A percentile compares a stretch with the other conserved stretches of the same genome.
Evolutionary conservation across 2,888 invertebrate species (phyloP).

Genomic region (Diaphora mendica): DNA sequence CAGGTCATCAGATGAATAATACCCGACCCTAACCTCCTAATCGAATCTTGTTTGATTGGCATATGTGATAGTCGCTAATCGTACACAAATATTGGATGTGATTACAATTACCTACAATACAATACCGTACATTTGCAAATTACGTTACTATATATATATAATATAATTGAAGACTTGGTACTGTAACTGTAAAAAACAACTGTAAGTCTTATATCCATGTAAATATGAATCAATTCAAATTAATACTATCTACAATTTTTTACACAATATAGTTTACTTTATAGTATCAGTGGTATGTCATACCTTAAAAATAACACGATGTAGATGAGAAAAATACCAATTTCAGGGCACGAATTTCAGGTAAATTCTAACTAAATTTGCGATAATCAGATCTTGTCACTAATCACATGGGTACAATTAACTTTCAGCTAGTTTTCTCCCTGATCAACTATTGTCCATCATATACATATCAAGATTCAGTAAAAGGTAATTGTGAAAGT

Average conservation of each 20-base stretch:
- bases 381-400: too few relatives aligned
- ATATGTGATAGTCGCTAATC: conserved; percentile 43
- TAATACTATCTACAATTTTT: neutral
- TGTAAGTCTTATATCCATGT: neutral
- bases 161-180: neutral
- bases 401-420: neutral
- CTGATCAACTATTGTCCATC: neutral
- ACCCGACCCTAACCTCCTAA: conserved; percentile 40
- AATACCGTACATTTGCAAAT: neutral
- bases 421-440: neutral
- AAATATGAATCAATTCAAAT: neutral
- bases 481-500: neutral
- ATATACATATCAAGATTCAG: neutral
- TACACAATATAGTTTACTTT: too few relatives aligned
- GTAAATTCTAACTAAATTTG: neutral
- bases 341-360: neutral
- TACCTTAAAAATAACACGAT: neutral
- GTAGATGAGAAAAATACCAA: neutral
- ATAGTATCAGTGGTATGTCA: too few relatives aligned
- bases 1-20: conserved; percentile 51
- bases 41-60: conserved; percentile 51
- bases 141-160: too few relatives aligned
- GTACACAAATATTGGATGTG: conserved; percentile 22
- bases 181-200: neutral
- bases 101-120: conserved; percentile 9